Conservation (phyloP, 2,797 vertebrate species). For the Falco columbarius region DNA sequence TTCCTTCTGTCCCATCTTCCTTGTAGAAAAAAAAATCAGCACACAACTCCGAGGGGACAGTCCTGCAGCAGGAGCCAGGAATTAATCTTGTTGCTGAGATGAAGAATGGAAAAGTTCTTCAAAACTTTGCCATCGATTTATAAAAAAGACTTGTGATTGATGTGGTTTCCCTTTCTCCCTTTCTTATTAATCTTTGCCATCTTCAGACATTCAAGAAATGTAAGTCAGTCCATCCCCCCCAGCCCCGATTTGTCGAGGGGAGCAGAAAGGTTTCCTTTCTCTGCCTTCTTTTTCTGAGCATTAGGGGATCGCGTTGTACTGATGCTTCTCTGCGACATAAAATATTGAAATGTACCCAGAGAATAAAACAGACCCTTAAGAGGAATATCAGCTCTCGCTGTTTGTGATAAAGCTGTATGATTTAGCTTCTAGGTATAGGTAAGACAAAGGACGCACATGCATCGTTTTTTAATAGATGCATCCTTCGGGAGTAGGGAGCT, state of each 20-base stretch:
- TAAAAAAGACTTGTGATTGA: not conserved
- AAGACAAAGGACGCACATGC: not conserved
- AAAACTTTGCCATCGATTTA: constrained; percentile 16
- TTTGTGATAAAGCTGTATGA: not conserved
- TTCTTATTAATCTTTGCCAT: not conserved
- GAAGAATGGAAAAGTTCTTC: constrained; percentile 24
- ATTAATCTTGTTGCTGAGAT: constrained; percentile 11
- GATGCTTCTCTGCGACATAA: not conserved
- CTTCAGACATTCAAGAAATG: not conserved
- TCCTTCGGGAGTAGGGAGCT: not conserved
- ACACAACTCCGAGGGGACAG: not conserved
- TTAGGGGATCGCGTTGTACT: not conserved
- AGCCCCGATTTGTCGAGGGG: not conserved
- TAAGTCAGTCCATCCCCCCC: not conserved
- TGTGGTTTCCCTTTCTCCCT: not conserved
- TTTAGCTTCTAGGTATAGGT: not conserved
- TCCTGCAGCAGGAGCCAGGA: not conserved
- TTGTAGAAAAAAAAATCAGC: not conserved
- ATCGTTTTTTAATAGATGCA: not conserved
- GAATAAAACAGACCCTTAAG: not conserved
- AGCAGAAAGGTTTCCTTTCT: not conserved
- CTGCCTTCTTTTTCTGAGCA: not conserved
- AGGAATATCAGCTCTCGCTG: not conserved
- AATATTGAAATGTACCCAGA: not conserved
- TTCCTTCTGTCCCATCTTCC: not conserved